phyloP scores from a whole-genome alignment of 2,113 vertebrate species.

The Enhydra lutris region DNA sequence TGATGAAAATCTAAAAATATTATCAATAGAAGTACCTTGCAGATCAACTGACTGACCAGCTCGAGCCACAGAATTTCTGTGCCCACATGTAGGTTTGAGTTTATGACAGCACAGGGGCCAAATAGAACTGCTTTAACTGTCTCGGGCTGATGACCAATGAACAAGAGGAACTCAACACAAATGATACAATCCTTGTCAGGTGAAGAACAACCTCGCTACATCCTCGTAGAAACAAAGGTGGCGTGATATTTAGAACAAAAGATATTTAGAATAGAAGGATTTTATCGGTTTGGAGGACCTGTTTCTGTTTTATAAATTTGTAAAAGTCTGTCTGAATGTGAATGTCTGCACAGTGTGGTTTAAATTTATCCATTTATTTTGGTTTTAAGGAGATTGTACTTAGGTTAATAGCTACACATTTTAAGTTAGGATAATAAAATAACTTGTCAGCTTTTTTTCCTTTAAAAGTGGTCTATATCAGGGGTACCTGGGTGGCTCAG shows the following conservation, averaged over 20 bases:
- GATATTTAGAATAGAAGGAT: not conserved
- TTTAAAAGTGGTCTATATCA: not conserved
- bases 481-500: too few species aligned
- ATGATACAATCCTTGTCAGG: not conserved
- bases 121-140: not conserved
- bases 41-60: not conserved
- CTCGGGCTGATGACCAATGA: not conserved
- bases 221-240: not conserved
- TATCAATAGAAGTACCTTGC: not conserved
- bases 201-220: not conserved
- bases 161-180: not conserved
- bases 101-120: not conserved
- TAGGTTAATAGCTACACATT: not conserved
- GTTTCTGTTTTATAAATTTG: not conserved
- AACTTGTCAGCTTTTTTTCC: not conserved
- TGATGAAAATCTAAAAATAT: slow-evolving; percentile 32
- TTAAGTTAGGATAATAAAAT: slow-evolving; percentile 10
- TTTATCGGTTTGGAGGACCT: not conserved
- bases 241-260: not conserved
- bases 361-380: not conserved
- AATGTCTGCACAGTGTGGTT: not conserved
- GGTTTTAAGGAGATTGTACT: not conserved
- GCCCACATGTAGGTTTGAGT: not conserved
- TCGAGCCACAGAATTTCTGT: not conserved
- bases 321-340: not conserved